Evolutionary conservation across 2,113 vertebrate genomes (phyloP).

Genomic region (Platycercus adscitus): DNA sequence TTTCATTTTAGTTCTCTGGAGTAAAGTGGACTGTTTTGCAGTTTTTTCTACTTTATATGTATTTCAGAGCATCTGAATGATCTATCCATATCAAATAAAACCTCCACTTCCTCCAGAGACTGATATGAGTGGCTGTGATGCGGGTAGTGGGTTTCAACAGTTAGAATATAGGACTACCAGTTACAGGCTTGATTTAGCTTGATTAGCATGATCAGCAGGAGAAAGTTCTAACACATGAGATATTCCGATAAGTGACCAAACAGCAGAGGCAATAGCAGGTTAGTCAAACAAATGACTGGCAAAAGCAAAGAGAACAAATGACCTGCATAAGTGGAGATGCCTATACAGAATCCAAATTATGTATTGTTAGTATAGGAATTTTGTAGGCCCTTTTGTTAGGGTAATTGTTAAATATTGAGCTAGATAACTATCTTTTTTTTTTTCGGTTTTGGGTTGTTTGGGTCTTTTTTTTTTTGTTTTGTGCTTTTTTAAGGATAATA

Average conservation of each 20-base stretch:
- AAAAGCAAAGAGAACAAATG: too few relatives aligned
- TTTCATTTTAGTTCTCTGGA: background rate
- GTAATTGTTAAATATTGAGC: too few relatives aligned
- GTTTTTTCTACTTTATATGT: background rate
- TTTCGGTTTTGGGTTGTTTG: accelerated
- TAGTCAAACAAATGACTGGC: too few relatives aligned
- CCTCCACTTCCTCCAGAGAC: background rate
- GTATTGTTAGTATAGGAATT: too few relatives aligned
- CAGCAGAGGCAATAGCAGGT: too few relatives aligned
- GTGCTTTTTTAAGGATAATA: background rate
- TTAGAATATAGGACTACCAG: background rate
- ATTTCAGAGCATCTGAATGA: background rate
- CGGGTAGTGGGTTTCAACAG: background rate
- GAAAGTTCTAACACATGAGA: too few relatives aligned
- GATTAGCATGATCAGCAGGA: too few relatives aligned
- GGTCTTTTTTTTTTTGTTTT: too few relatives aligned
- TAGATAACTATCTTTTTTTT: accelerated
- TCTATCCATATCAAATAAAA: background rate
- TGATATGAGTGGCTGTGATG: background rate
- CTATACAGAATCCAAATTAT: too few relatives aligned
- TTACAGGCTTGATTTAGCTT: background rate
- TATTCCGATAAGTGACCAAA: too few relatives aligned
- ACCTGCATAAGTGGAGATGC: too few relatives aligned
- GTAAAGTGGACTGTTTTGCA: background rate
- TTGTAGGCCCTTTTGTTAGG: too few relatives aligned